Base-by-base conservation (phyloP, 37 sponge, comb jelly and placozoan genomes). In the Crambe crambe region DNA sequence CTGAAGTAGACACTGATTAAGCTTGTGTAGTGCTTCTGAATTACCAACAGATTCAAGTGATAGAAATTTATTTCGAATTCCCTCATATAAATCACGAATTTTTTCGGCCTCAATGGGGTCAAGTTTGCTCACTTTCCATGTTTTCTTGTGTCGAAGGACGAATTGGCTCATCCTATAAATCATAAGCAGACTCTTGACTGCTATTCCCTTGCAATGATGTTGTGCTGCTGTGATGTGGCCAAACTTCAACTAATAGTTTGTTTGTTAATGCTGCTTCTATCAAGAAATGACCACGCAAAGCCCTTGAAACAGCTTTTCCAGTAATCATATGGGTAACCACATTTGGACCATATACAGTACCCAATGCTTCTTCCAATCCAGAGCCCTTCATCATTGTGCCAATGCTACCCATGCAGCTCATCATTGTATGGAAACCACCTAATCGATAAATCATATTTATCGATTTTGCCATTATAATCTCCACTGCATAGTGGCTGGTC, bases 401-500 rank as follows among this genome's bases (percentile, higher is more conserved):
- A 61, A 77, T 64, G 42, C 44, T 26, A 2, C 73, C 73, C 25
- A 72, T 22, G 51, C 42, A 72, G n/a, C 54, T 72, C 54, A 47
- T 72, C 51, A 44, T 51, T 29, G 73, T 73, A 73, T 73, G 83
- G 18, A 82, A 73, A 60, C 74, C 83, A 32, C 84, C 84, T n/a
- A 83, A 62, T 32, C 76, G 18, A 23, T 36, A 32, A 3, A 70
- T 54, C 5, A 70, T 70, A 70, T 81, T 51, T 73, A 54, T 82
- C n/a, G n/a, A n/a, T n/a, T n/a, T 60, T 2, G 72, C 57, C 73
- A 22, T 56, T 0, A 81, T 25, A 72, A 73, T 73, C 29, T 81
- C 72, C 82, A n/a, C 82, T 72, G 73, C 82, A 81, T 2, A 81
- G 82, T 81, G 82, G 82, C 60, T 81, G 82, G 73, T 70, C 73